These are phyloP conservation scores for Brachionichthys hirsutus DNA, from an alignment of 2,113 vertebrate genomes.

Conservation along the genomic window DNA sequence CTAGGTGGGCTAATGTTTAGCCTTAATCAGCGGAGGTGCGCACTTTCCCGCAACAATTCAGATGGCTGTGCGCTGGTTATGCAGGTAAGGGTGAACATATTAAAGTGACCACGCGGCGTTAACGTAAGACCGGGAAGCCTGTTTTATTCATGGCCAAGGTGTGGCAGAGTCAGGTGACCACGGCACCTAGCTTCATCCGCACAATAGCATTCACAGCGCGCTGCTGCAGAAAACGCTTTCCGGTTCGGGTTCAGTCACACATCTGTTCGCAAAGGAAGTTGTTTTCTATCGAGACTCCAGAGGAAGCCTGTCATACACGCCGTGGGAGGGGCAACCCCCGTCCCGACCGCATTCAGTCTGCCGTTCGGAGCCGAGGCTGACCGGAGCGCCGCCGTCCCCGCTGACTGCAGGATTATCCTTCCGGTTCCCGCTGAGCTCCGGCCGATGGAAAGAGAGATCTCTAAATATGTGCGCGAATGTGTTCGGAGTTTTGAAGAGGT, in stretches of 20 bases:
- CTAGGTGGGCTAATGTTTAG: slow-evolving; percentile 63
- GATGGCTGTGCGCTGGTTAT: slow-evolving; percentile 82
- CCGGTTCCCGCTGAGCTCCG: slow-evolving; percentile 37
- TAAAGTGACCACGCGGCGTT: rapidly evolving
- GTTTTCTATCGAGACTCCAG: slow-evolving; percentile 3
- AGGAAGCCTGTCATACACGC: neutral
- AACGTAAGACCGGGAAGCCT: too few species aligned
- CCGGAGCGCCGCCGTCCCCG: slow-evolving; percentile 14
- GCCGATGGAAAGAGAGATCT: slow-evolving; percentile 72
- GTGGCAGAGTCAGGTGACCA: slow-evolving; percentile 68
- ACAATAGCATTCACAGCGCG: slow-evolving; percentile 9
- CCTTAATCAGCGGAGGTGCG: slow-evolving; percentile 25
- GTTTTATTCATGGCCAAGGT: slow-evolving; percentile 35
- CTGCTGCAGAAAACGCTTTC: too few species aligned
- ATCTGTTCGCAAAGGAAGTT: neutral
- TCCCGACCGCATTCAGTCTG: slow-evolving; percentile 52
- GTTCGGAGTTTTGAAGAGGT: slow-evolving; percentile 81
- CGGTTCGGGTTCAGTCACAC: too few species aligned
- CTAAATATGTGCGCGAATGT: slow-evolving; percentile 80
- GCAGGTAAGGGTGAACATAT: slow-evolving; percentile 71
- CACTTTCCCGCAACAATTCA: slow-evolving; percentile 26
- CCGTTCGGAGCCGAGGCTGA: too few species aligned
- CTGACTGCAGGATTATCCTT: neutral
- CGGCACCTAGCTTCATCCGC: slow-evolving; percentile 19
- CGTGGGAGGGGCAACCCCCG: slow-evolving; percentile 74